Percentiles rank a stretch among this genome's conserved stretches.
phyloP scores from a whole-genome alignment of 1,140 invertebrate genomes.

The Liolophura sinensis region DNA sequence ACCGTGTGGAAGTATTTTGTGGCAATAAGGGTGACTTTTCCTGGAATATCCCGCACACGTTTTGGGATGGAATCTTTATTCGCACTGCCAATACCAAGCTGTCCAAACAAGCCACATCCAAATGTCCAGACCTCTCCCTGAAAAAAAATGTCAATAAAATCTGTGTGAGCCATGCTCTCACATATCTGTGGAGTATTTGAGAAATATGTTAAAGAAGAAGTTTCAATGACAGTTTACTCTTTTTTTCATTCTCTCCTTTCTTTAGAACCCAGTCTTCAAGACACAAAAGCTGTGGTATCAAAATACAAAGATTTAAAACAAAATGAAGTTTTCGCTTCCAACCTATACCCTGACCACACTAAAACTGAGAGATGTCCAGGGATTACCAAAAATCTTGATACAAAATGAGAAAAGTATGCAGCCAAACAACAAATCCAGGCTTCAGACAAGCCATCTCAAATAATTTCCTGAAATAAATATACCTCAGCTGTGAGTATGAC shows the following conservation, averaged over 20 bases:
- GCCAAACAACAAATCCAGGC: neutral
- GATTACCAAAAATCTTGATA: too few species aligned
- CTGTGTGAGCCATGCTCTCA: neutral
- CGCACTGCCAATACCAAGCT: conserved; percentile 69
- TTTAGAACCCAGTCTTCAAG: too few species aligned
- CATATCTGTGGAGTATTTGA: neutral
- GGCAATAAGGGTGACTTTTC: conserved; percentile 69
- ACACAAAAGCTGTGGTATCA: too few species aligned
- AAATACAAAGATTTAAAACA: too few species aligned
- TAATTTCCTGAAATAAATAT: conserved; percentile 12
- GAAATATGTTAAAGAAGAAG: too few species aligned
- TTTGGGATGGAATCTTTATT: conserved; percentile 68
- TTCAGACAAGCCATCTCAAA: neutral
- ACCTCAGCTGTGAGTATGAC: conserved; percentile 67
- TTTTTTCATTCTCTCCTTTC: too few species aligned
- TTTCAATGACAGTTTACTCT: too few species aligned
- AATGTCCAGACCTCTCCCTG: conserved; percentile 73
- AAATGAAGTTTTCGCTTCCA: too few species aligned
- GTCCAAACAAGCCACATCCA: conserved; percentile 79
- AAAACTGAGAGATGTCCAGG: neutral
- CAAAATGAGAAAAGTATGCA: neutral
- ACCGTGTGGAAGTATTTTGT: conserved; percentile 84
- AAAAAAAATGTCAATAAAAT: conserved; percentile 13
- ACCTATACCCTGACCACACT: too few species aligned
- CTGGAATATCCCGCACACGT: conserved; percentile 63